Percentiles rank a stretch among this genome's conserved stretches.
Conservation (phyloP, 2,113 vertebrate species). For the Saiga tatarica region DNA sequence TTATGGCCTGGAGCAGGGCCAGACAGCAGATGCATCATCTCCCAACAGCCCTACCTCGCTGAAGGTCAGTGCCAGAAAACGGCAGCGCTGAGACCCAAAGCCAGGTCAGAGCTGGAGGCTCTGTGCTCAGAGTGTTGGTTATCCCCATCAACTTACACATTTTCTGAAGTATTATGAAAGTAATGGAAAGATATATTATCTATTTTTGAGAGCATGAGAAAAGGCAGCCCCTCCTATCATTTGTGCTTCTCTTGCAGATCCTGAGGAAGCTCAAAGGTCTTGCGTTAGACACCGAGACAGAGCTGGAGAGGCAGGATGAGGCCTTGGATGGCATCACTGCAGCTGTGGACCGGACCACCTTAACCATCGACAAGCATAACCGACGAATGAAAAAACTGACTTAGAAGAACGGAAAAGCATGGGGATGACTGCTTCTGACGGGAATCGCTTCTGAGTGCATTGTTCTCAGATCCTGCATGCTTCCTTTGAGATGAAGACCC, state of each 20-base stretch:
- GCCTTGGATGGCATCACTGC: slow-evolving; percentile 85
- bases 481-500: fast-evolving
- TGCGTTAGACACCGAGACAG: slow-evolving; percentile 90
- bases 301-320: slow-evolving; percentile 94
- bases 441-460: fast-evolving
- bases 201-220: background rate
- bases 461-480: background rate
- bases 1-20: background rate
- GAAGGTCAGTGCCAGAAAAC: background rate
- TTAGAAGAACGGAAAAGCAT: slow-evolving; percentile 39
- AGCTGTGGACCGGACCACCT: slow-evolving; percentile 86
- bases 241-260: slow-evolving; percentile 83
- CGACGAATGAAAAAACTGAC: slow-evolving; percentile 88
- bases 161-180: background rate
- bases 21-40: background rate
- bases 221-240: background rate
- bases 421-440: background rate
- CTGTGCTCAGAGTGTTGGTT: background rate
- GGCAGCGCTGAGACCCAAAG: background rate
- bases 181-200: background rate
- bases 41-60: background rate
- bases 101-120: background rate
- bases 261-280: slow-evolving; percentile 92
- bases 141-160: background rate
- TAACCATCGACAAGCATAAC: slow-evolving; percentile 89